Conservation (phyloP, 2,113 vertebrate genomes). For the Plestiodon gilberti region DNA sequence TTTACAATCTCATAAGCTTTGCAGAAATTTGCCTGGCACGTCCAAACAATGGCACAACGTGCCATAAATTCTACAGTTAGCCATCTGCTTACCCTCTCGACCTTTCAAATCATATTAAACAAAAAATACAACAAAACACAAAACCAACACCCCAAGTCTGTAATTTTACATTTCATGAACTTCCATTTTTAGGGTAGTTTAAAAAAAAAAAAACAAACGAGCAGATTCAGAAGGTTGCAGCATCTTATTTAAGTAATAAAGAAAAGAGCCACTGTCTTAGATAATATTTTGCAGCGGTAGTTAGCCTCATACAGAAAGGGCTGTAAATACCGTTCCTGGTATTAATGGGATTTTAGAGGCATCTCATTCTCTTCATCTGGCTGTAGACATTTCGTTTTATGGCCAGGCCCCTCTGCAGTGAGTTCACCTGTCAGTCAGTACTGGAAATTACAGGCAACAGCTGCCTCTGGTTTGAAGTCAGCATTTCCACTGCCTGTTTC, state of each 20-base stretch:
- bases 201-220: slow-evolving; percentile 12
- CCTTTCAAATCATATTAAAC: slow-evolving; percentile 72
- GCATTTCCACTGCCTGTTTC: neutral
- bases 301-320: slow-evolving; percentile 40
- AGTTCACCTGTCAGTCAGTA: slow-evolving; percentile 24
- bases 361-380: slow-evolving; percentile 25
- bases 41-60: slow-evolving; percentile 75
- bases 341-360: slow-evolving; percentile 55
- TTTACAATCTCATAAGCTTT: slow-evolving; percentile 76
- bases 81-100: slow-evolving; percentile 79
- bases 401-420: slow-evolving; percentile 10
- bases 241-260: slow-evolving; percentile 55
- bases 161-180: slow-evolving; percentile 71
- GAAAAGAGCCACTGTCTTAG: slow-evolving; percentile 40
- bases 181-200: slow-evolving; percentile 35
- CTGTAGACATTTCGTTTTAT: slow-evolving; percentile 43
- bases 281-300: slow-evolving; percentile 54
- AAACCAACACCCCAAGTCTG: slow-evolving; percentile 9
- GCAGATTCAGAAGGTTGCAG: slow-evolving; percentile 57
- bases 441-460: slow-evolving; percentile 36
- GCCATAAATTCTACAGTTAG: slow-evolving; percentile 72
- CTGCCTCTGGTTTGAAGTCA: slow-evolving; percentile 40
- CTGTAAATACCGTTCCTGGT: slow-evolving; percentile 37
- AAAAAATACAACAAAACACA: slow-evolving; percentile 39
- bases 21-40: slow-evolving; percentile 69